phyloP scores from a whole-genome alignment of 2,797 vertebrate genomes.

The Microctenopoma lineatum region DNA sequence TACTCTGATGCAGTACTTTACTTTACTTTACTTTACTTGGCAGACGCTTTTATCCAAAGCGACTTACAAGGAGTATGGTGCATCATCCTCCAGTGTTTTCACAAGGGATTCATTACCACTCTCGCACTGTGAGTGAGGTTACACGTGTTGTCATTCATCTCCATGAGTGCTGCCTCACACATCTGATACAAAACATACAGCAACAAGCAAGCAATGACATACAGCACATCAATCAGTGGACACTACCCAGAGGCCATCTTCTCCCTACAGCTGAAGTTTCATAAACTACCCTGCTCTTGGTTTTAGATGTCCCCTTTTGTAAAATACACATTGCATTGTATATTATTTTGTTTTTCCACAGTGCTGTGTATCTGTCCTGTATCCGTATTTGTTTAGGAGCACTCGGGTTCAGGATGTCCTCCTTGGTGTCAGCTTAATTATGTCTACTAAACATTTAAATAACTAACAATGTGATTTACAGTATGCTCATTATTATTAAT shows the following conservation, averaged over 20 bases:
- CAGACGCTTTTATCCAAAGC: no score
- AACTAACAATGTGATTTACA: constrained; percentile 55
- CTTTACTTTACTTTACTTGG: no score
- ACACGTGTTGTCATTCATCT: constrained; percentile 45
- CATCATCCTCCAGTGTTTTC: constrained; percentile 13
- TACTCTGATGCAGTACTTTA: not conserved
- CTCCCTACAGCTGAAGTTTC: constrained; percentile 22
- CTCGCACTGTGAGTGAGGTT: constrained; percentile 28
- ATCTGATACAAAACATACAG: constrained; percentile 30
- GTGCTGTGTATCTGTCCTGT: not conserved
- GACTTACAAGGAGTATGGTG: no score
- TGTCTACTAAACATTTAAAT: constrained; percentile 55
- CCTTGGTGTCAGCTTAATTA: constrained; percentile 21
- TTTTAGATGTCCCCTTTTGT: constrained; percentile 12
- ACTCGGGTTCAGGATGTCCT: constrained; percentile 34
- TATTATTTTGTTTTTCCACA: not conserved
- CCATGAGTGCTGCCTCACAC: constrained; percentile 23
- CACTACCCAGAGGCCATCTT: constrained; percentile 2
- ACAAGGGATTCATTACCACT: constrained; percentile 24
- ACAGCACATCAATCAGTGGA: constrained; percentile 17
- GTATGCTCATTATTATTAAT: constrained; percentile 18
- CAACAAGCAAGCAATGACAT: constrained; percentile 6
- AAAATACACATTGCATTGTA: not conserved
- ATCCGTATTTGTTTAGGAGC: constrained; percentile 14
- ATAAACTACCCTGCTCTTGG: constrained; percentile 11